These are phyloP conservation scores for Acanthosoma haemorrhoidale DNA, from an alignment of 2,888 invertebrate genomes.

Conservation along the genomic window DNA sequence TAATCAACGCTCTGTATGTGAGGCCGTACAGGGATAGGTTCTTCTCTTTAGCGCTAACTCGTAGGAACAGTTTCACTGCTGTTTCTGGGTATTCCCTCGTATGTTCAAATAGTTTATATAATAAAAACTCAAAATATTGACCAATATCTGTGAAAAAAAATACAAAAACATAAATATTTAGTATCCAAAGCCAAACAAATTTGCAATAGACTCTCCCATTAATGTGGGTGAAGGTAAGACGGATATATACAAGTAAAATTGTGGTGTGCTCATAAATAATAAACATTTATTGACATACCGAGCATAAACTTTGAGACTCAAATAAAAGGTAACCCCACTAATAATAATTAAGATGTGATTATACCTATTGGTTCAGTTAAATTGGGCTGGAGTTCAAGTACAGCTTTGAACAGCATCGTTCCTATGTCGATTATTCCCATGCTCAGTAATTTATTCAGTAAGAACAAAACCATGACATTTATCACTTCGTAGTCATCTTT, in stretches of 20 bases:
- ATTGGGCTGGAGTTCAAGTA: not conserved
- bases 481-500: not conserved
- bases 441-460: not conserved
- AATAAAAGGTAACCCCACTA: too few relatives aligned
- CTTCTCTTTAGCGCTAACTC: not conserved
- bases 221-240: too few relatives aligned
- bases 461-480: not conserved
- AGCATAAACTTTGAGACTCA: too few relatives aligned
- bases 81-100: not conserved
- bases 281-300: too few relatives aligned
- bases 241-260: too few relatives aligned
- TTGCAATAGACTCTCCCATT: too few relatives aligned
- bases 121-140: not conserved
- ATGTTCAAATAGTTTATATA: not conserved
- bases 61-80: slow-evolving; percentile 2
- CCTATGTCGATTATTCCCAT: not conserved
- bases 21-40: not conserved
- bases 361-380: slow-evolving; percentile 2
- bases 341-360: too few relatives aligned
- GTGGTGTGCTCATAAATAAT: too few relatives aligned
- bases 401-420: slow-evolving; percentile 6
- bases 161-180: too few relatives aligned
- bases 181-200: too few relatives aligned
- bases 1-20: not conserved
- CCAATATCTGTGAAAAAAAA: not conserved